Conservation (phyloP, 2,113 vertebrate genomes). For the Chaetorhynchus papuensis region DNA sequence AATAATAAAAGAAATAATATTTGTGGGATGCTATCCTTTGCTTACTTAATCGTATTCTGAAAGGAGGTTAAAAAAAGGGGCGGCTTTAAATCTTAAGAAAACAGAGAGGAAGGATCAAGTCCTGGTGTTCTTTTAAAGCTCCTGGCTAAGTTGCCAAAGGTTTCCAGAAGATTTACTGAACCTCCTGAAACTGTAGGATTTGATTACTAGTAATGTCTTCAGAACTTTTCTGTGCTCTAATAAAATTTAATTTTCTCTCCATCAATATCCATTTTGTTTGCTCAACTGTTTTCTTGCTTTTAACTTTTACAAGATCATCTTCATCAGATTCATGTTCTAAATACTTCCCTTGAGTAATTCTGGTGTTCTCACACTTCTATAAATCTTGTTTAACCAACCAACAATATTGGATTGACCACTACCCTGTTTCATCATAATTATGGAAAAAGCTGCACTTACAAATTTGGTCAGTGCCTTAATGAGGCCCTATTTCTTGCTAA, state of each 20-base stretch:
- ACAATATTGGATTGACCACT: neutral
- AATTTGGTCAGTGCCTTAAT: neutral
- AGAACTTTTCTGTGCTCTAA: neutral
- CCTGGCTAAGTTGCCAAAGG: neutral
- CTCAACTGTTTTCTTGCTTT: neutral
- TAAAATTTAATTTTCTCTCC: neutral
- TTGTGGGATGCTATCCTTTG: neutral
- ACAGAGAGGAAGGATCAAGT: neutral
- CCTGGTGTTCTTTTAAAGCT: neutral
- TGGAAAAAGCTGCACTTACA: neutral
- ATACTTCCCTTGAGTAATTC: neutral
- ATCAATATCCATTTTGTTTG: neutral
- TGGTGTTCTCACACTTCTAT: neutral
- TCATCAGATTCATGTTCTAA: neutral
- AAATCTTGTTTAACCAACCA: neutral
- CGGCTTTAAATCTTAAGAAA: neutral
- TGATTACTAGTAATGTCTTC: neutral
- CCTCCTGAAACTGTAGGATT: neutral
- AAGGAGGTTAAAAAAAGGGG: neutral
- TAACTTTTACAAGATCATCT: neutral
- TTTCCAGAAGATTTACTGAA: neutral
- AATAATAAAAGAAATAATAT: neutral
- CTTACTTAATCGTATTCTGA: neutral
- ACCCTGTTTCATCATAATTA: neutral
- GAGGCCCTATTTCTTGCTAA: neutral